Base-by-base conservation (phyloP, 2,113 vertebrate genomes). In the Romanogobio albipinnatus region DNA sequence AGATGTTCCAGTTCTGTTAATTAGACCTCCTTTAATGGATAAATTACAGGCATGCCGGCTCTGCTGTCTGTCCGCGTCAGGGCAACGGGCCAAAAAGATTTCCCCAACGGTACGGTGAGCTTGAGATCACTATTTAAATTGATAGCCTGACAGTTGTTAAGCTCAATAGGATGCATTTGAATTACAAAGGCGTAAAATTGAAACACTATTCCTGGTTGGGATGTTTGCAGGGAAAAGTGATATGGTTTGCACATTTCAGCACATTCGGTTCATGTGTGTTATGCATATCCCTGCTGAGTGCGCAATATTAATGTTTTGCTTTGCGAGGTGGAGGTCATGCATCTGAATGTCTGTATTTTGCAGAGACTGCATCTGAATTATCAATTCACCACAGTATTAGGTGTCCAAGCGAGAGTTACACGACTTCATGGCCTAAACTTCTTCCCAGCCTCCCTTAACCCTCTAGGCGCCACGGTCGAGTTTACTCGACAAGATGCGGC, bases 361-460 rank as follows among this genome's bases (percentile, higher is more conserved):
- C 76, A 70, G 75, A 39, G 45, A 33, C 47, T 85, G 45, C 36
- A 83, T 80, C 56, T 83, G 59, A 80, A 80, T 83, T 66, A 59
- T 33, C 86, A 74, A 51, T 83, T 66, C 29, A 78, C 22, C n/a
- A 11, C 47, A 26, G 73, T 36, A 26, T 73, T 66, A 82, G 24
- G 26, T 62, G 36, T 66, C n/a, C 70, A 47, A 58, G 68, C 26
- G 29, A 70, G 68, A 78, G 56, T 45, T 19, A 62, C 15, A 6
- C 17, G 2, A 8, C 2, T 19, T 19, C 17, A 56, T 29, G 29
- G 29, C 29, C 29, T 29, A 29, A 29, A 29, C 29, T 29, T 29
- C 2, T 29, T 29, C 29, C 29, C 29, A 29, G 29, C 29, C 29
- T 2, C 29, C 29, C 29, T 29, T 29, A 29, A n/a, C n/a, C n/a